These are phyloP conservation scores for Drosophila bifasciata DNA, from an alignment of 1,140 invertebrate species.

Conservation along the genomic window DNA sequence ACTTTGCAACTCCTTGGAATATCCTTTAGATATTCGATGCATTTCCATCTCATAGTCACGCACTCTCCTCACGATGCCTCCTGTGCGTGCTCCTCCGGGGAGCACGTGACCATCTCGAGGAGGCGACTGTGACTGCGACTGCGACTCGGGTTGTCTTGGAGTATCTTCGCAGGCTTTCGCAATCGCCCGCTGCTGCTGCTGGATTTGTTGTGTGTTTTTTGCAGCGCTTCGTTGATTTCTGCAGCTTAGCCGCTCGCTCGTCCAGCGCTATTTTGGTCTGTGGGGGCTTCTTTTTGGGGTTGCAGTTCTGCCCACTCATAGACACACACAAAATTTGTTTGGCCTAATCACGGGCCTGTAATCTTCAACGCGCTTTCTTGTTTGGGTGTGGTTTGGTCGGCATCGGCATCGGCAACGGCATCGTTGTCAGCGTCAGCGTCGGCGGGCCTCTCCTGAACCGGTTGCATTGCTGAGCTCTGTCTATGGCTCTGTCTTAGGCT, in stretches of 20 bases:
- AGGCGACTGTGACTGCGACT: slow-evolving; percentile 33
- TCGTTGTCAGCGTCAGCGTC: background rate
- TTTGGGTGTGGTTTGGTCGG: slow-evolving; percentile 56
- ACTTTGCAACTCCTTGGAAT: too few species aligned
- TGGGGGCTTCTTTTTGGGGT: slow-evolving; percentile 64
- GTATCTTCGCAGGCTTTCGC: slow-evolving; percentile 74
- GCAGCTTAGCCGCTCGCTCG: slow-evolving; percentile 63
- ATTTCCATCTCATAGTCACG: background rate
- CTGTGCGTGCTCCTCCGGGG: background rate
- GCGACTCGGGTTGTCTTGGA: slow-evolving; percentile 57
- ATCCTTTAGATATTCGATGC: too few species aligned
- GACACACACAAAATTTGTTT: slow-evolving; percentile 44
- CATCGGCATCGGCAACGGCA: too few species aligned
- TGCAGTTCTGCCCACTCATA: slow-evolving; percentile 74
- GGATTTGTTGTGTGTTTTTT: slow-evolving; percentile 36
- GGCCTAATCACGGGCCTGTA: slow-evolving; percentile 67
- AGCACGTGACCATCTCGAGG: slow-evolving; percentile 41
- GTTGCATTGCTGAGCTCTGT: slow-evolving; percentile 37
- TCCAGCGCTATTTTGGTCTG: slow-evolving; percentile 77
- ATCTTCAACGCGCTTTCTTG: slow-evolving; percentile 76
- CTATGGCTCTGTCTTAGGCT: background rate
- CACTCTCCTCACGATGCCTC: slow-evolving; percentile 12
- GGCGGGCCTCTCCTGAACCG: slow-evolving; percentile 58
- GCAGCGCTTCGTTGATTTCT: slow-evolving; percentile 76
- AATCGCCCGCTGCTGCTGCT: slow-evolving; percentile 44